Base-by-base conservation (phyloP, 2,888 invertebrate species). In the Hipparchia semele region DNA sequence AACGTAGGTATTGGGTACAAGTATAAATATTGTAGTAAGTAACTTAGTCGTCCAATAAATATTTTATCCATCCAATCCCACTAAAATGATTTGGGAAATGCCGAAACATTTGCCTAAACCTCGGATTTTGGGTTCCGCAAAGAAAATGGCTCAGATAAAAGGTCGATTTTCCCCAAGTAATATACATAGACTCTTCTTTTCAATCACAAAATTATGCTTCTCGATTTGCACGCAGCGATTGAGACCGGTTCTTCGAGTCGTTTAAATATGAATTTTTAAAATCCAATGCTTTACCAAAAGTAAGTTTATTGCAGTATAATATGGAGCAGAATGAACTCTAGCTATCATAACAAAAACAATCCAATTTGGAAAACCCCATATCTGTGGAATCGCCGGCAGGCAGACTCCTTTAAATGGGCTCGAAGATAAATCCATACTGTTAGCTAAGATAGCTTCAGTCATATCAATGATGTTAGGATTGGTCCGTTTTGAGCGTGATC, bases 401-500 rank as follows among this genome's bases (percentile, higher is more conserved):
- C 69, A 69, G 69, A 61, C 53, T 69, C 68, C 61, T 69, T 51
- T 53, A 8, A 69, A 69, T 61, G 60, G 70, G 65, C 46, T 13
- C n/a, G 45, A 58, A 51, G 65, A 70, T 73, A 72, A 73, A 73
- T 75, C 61, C 68, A 59, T 61, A 60, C 60, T 71, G 71, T 75
- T 75, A 70, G 68, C 73, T 64, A 68, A 39, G 66, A 54, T 73
- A 69, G 72, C 68, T 51, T 56, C 67, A 62, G 70, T 76, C 73
- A 75, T 70, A 75, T 73, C 75, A 68, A 74, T 73, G 76, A 74
- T 72, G 70, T 74, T 68, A 56, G 73, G 71, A 72, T 72, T 64
- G 72, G 70, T 70, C 71, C 73, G 70, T 72, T 23, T 74, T 71
- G 75, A 61, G 69, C 76, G 75, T 78, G 78, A 75, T 77, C 78